Base-by-base conservation (phyloP, 2,888 invertebrate species). In the Meta bourneti region DNA sequence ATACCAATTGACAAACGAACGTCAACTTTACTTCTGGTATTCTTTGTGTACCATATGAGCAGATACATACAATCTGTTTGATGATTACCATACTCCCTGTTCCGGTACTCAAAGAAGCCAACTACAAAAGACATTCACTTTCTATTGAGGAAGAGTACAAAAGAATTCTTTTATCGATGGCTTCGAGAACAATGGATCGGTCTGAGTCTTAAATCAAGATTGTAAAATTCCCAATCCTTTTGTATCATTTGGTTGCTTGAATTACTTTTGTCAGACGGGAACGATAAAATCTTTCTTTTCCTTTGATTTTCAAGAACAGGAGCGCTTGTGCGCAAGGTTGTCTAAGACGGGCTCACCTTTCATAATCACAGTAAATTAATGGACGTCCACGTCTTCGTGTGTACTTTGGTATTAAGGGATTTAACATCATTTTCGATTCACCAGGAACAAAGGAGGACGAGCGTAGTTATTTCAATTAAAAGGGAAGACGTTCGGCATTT, bases 161-260 rank as follows among this genome's bases (percentile, higher is more conserved):
- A 88, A 75, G 88, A 81, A 69, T 61, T 69, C 74, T 81, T 88
- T 81, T 81, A 88, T 81, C 75, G 88, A 74, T 74, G 74, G 20
- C 69, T 34, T 8, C 13, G 20, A 81, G 81, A 81, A 88, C 81
- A 88, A 88, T 88, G 79, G 61, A 34, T n/a, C 49, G 19, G 69
- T 19, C 20, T 79, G 49, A 79, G 52, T 48, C 61, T 74, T 48
- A 81, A 80, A 88, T 88, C 81, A 75, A 88, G 81, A 88, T 88
- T 81, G 88, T 88, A 88, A 88, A 88, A 81, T 88, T 81, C 74
- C 74, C 71, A 81, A 75, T 81, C 75, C 88, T 81, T 88, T 88
- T 88, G 88, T 88, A 61, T 52, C 74, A 74, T 81, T 81, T 81
- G 54, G 74, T 88, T 81, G 81, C 34, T 16, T 48, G 88, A 81